Evolutionary conservation across 1,140 invertebrate species (phyloP).

Genomic region (Armadillidium nasatum): DNA sequence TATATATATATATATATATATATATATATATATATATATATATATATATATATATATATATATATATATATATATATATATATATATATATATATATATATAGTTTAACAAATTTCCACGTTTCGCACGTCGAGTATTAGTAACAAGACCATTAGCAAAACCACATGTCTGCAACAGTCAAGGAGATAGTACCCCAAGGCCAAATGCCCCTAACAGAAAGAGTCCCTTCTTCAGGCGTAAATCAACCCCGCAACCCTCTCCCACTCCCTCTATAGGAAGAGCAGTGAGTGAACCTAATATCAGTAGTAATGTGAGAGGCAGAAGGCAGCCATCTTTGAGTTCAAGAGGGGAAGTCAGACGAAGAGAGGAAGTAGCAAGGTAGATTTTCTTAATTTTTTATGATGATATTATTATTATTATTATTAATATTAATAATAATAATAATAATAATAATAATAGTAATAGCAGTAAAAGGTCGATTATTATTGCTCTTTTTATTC

Average conservation of each 20-base stretch:
- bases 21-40: too few species aligned
- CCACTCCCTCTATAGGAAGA: background rate
- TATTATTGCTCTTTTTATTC: too few species aligned
- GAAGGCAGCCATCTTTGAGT: background rate
- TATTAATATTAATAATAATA: too few species aligned
- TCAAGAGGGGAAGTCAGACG: background rate
- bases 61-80: too few species aligned
- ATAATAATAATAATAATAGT: too few species aligned
- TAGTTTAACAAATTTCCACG: slow-evolving; percentile 81
- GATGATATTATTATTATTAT: too few species aligned
- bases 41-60: too few species aligned
- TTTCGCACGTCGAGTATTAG: slow-evolving; percentile 59
- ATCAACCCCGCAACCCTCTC: background rate
- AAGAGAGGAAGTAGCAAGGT: background rate
- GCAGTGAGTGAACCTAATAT: background rate
- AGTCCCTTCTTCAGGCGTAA: slow-evolving; percentile 30
- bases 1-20: too few species aligned
- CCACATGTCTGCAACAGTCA: slow-evolving; percentile 26
- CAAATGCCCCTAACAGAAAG: slow-evolving; percentile 16
- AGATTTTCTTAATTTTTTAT: background rate
- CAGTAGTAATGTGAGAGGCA: background rate
- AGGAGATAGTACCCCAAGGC: background rate
- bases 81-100: too few species aligned
- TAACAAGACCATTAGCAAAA: slow-evolving; percentile 26
- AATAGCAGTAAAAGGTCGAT: too few species aligned